Evolutionary conservation across 2,888 invertebrate species (phyloP).

Genomic region (Catocala nupta): DNA sequence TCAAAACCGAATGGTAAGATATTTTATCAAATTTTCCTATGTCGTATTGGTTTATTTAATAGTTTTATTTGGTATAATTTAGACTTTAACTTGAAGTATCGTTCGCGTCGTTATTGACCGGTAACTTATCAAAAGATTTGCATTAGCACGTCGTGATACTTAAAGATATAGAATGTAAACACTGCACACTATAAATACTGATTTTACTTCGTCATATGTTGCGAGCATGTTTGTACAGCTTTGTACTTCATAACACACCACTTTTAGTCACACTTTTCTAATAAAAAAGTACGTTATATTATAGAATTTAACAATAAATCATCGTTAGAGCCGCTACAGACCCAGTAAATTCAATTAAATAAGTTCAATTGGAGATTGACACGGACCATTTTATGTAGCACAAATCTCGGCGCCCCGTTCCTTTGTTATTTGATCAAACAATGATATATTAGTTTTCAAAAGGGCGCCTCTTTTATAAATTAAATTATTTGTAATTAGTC

Average conservation of each 20-base stretch:
- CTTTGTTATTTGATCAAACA: slow-evolving; percentile 65
- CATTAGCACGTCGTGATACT: no score
- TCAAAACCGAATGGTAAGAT: slow-evolving; percentile 17
- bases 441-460: slow-evolving; percentile 51
- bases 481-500: slow-evolving; percentile 19
- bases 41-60: background rate
- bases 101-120: no score
- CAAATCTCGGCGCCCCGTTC: slow-evolving; percentile 67
- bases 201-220: no score
- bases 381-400: slow-evolving; percentile 68
- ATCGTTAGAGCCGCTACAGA: slow-evolving; percentile 64
- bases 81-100: no score
- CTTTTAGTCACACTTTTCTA: background rate
- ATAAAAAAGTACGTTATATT: background rate
- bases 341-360: slow-evolving; percentile 77
- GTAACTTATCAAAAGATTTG: no score
- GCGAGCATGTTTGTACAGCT: no score
- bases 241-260: background rate
- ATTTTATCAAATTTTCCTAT: no score
- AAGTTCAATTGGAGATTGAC: slow-evolving; percentile 83
- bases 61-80: background rate
- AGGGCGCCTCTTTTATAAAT: slow-evolving; percentile 37
- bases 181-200: no score
- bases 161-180: no score
- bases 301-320: slow-evolving; percentile 62